These are phyloP conservation scores for Sinodicranocentrus sp. DNA, from an alignment of 2,888 invertebrate species.

Conservation along the genomic window DNA sequence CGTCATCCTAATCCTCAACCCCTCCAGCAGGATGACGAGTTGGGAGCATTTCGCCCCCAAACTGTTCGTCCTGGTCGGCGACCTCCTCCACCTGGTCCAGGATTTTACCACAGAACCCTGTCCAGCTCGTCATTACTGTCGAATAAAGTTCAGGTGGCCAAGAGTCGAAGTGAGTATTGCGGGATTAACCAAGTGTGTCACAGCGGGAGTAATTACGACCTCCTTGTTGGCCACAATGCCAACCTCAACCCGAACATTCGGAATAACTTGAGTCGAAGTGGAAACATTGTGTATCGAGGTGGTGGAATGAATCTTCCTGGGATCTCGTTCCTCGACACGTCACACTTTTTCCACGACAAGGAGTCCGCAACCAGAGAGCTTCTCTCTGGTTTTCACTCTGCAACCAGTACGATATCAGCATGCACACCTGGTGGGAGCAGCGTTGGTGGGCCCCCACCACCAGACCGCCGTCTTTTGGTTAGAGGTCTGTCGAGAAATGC, in stretches of 20 bases:
- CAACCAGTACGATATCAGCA: not conserved
- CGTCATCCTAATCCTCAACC: not conserved
- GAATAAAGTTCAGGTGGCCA: conserved; percentile 63
- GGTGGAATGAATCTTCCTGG: conserved; percentile 22
- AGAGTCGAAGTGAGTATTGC: conserved; percentile 70
- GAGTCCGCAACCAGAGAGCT: conserved; percentile 7
- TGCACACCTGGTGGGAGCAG: conserved; percentile 23
- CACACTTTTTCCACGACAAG: not conserved
- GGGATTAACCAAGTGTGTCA: conserved; percentile 66
- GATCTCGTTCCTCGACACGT: conserved; percentile 55
- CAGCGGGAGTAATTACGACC: conserved; percentile 53
- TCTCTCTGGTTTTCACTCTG: not conserved
- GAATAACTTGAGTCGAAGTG: conserved; percentile 57
- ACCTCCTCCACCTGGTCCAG: conserved; percentile 52
- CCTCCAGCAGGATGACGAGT: conserved; percentile 48
- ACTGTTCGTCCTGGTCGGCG: conserved; percentile 38
- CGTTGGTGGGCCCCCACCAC: conserved; percentile 34
- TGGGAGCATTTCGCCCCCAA: conserved; percentile 45
- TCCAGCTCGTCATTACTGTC: conserved; percentile 64
- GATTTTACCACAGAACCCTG: conserved; percentile 64
- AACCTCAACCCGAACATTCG: conserved; percentile 59
- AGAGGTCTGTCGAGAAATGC: conserved; percentile 59
- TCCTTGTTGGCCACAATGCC: conserved; percentile 46
- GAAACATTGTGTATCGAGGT: conserved; percentile 59
- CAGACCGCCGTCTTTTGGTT: conserved; percentile 55